Conservation (phyloP, 1,140 invertebrate genomes). For the Maconellicoccus hirsutus region DNA sequence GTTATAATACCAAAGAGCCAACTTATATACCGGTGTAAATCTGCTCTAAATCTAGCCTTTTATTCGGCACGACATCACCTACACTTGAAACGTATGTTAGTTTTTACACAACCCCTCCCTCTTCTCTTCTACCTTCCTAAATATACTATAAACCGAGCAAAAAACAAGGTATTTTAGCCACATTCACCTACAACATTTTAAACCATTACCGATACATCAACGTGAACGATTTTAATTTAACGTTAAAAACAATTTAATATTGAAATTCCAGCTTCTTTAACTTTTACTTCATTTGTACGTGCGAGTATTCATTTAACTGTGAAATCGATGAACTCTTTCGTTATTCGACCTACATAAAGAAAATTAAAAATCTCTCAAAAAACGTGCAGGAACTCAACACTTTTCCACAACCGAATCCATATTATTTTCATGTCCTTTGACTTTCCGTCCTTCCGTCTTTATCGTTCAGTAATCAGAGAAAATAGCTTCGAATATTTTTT, state of each 20-base stretch:
- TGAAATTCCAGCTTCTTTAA: conserved; percentile 9
- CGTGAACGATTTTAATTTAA: neutral
- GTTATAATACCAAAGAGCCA: neutral
- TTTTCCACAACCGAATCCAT: neutral
- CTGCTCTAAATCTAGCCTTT: no score
- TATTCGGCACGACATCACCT: no score
- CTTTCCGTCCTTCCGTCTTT: neutral
- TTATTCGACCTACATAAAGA: conserved; percentile 20
- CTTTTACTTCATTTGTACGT: conserved; percentile 15
- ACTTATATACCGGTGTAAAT: no score
- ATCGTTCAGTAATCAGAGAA: conserved; percentile 17
- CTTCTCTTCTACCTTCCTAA: neutral
- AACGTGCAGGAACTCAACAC: conserved; percentile 13
- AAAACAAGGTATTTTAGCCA: no score
- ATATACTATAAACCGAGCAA: no score
- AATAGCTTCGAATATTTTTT: conserved; percentile 18
- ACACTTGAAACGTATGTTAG: no score
- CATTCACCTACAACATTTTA: no score
- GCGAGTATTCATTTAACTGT: conserved; percentile 10
- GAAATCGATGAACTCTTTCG: neutral
- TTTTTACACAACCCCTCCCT: no score
- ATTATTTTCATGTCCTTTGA: conserved; percentile 15
- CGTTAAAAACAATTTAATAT: conserved; percentile 10
- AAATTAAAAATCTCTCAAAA: conserved; percentile 22
- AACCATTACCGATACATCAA: neutral